Conservation (phyloP, 2,888 invertebrate species). For the Thereva unica region DNA sequence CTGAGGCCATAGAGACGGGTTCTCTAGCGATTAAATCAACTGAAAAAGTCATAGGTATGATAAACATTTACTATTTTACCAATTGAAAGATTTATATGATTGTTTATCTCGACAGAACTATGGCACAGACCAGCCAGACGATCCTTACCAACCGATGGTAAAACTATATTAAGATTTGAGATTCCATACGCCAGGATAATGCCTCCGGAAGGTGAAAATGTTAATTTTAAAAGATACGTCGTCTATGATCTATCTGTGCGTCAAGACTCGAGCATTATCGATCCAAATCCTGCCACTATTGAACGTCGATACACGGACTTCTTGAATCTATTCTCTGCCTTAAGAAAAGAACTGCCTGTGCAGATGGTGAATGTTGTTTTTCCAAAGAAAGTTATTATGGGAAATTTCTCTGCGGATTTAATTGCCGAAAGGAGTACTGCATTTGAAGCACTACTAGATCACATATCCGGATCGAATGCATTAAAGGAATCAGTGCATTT, state of each 20-base stretch:
- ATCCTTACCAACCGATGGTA: conserved; percentile 50
- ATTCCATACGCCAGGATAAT: conserved; percentile 70
- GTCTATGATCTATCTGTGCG: conserved; percentile 70
- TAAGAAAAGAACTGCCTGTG: conserved; percentile 65
- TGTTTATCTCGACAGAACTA: conserved; percentile 46
- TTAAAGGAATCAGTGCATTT: conserved; percentile 65
- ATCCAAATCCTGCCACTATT: conserved; percentile 67
- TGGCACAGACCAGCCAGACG: conserved; percentile 52
- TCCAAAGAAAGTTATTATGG: conserved; percentile 71
- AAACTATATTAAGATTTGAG: conserved; percentile 61
- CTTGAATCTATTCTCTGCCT: conserved; percentile 65
- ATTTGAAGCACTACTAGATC: conserved; percentile 66
- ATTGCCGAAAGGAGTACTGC: conserved; percentile 68
- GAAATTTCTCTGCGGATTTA: conserved; percentile 71
- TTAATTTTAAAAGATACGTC: conserved; percentile 66
- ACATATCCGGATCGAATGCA: conserved; percentile 62
- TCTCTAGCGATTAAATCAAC: conserved; percentile 48
- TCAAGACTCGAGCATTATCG: conserved; percentile 62
- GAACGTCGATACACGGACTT: conserved; percentile 76
- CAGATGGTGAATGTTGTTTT: conserved; percentile 63
- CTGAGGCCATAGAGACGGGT: conserved; percentile 52
- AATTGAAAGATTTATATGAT: no score
- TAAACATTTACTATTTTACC: conserved; percentile 4
- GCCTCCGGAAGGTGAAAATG: conserved; percentile 63
- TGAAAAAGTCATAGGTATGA: conserved; percentile 1